Base-by-base conservation (phyloP, 2,113 vertebrate genomes). In the Peromyscus leucopus region DNA sequence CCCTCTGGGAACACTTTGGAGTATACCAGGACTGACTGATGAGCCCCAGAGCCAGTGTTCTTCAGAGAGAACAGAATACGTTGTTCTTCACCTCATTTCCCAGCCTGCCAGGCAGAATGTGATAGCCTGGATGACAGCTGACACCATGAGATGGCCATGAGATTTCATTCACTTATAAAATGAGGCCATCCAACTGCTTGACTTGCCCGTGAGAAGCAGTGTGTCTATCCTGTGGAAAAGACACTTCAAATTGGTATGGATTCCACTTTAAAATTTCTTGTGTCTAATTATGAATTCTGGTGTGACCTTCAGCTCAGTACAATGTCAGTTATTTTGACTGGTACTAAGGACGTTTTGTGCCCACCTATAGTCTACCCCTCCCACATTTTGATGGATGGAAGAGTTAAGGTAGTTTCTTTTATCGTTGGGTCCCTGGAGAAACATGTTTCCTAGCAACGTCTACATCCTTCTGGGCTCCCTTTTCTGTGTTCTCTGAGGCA, bases 141-240 rank as follows among this genome's bases (percentile, higher is more conserved):
- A 93, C 79, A 78, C 78, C 26, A 7, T 17, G 72, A 39, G 33
- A 65, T 71, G 57, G 57, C 9, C 6, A 0, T n/a, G 78, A 95
- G 82, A 93, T 96, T 89, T 96, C 87, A 93, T 55, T 97, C 69
- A 57, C 55, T 96, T 96, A 22, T 71, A 90, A 93, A 96, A 97
- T 0, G 19, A 96, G 42, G 78, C 72, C 42, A 88, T 24, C 21
- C 82, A 91, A 83, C 21, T 22, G n/a, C n/a, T 79, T 6, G 2
- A 15, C 48, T 42, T 82, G n/a, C 5, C 71, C 96, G 6, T 39
- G 63, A 80, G 36, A 94, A 28, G 59, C 57, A 33, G 36, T 51
- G 22, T 91, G 95, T 92, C n/a, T 48, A 33, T 89, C 42, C 15
- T 55, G 9, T 71, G 39, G 55, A 59, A 84, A 93, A 71, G 87